Evolutionary conservation across 2,888 invertebrate genomes (phyloP).

Genomic region (Capitulum mitella): DNA sequence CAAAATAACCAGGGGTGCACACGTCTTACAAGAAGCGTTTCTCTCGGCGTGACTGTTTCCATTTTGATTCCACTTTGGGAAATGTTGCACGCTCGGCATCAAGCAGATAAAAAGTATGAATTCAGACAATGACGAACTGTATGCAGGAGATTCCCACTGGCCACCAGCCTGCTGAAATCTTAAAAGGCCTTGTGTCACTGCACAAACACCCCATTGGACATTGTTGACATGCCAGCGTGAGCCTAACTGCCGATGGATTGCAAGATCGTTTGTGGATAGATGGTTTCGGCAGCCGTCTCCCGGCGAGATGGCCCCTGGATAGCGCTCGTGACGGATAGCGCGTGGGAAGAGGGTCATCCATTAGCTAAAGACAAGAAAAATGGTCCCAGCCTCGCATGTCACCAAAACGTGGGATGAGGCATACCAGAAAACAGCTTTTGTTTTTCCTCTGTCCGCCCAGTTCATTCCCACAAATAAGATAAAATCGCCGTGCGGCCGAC

Average conservation of each 20-base stretch:
- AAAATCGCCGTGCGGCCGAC: not conserved
- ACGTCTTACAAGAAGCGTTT: too few species aligned
- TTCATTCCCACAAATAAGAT: slow-evolving; percentile 16
- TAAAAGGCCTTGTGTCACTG: too few species aligned
- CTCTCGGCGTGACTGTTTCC: too few species aligned
- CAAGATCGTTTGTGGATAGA: not conserved
- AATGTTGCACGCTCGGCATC: too few species aligned
- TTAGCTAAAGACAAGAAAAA: slow-evolving; percentile 21
- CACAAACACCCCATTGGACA: not conserved
- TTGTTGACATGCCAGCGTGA: too few species aligned
- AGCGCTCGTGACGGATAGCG: not conserved
- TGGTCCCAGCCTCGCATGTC: not conserved
- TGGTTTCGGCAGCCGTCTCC: not conserved
- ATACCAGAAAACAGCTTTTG: slow-evolving; percentile 23
- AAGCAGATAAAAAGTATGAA: too few species aligned
- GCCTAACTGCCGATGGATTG: not conserved
- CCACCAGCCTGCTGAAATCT: too few species aligned
- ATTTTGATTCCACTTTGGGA: too few species aligned
- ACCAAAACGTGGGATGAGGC: slow-evolving; percentile 16
- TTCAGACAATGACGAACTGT: too few species aligned
- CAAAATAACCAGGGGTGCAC: too few species aligned
- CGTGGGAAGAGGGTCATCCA: not conserved
- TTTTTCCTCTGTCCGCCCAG: slow-evolving; percentile 8
- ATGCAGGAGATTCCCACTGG: too few species aligned
- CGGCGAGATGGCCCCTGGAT: not conserved